These are phyloP conservation scores for Pterostichus niger DNA, from an alignment of 2,888 invertebrate species.

Conservation along the genomic window DNA sequence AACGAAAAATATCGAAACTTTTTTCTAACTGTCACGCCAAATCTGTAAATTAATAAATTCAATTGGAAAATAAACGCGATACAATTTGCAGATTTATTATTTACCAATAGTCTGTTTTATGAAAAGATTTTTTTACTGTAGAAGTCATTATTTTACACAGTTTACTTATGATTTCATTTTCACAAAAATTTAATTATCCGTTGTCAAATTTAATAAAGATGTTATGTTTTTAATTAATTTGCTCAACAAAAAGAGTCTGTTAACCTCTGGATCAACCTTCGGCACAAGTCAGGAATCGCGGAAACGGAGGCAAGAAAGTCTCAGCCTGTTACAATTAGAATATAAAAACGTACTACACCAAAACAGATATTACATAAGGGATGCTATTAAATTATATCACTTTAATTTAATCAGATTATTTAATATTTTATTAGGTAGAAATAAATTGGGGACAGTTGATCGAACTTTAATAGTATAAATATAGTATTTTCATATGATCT, in stretches of 20 bases:
- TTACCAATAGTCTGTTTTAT: not conserved
- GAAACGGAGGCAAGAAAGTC: too few species aligned
- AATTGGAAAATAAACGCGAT: slow-evolving; percentile 31
- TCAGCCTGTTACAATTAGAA: too few species aligned
- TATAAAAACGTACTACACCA: too few species aligned
- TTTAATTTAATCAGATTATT: too few species aligned
- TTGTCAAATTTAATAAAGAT: slow-evolving; percentile 38
- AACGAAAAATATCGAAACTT: slow-evolving; percentile 36
- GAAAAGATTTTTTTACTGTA: not conserved
- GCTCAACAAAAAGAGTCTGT: slow-evolving; percentile 2
- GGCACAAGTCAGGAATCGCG: too few species aligned
- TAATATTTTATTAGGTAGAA: too few species aligned
- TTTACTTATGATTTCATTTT: not conserved
- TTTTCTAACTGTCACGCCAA: slow-evolving; percentile 29
- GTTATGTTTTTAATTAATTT: slow-evolving; percentile 19
- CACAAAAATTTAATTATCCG: not conserved
- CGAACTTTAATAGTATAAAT: too few species aligned
- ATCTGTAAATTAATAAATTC: slow-evolving; percentile 42
- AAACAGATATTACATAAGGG: too few species aligned
- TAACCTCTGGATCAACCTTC: too few species aligned
- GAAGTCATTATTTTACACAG: not conserved
- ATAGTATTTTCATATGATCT: too few species aligned
- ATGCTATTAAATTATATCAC: too few species aligned
- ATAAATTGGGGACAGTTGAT: too few species aligned
- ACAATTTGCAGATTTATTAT: not conserved